phyloP scores from a whole-genome alignment of 2,888 invertebrate genomes.

The Uloborus plumipes region DNA sequence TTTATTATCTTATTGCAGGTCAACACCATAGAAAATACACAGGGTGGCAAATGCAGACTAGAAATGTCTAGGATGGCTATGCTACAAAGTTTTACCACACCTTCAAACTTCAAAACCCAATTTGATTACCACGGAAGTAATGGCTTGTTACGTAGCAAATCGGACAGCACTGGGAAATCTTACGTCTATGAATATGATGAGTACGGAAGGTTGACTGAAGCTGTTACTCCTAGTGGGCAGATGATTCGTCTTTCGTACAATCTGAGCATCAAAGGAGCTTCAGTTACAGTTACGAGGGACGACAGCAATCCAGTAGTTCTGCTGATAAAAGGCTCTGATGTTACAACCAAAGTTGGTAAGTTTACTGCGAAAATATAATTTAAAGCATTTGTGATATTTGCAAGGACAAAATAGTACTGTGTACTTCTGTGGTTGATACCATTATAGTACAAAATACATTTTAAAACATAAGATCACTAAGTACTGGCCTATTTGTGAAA shows the following conservation, averaged over 20 bases:
- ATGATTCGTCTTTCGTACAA: constrained; percentile 68
- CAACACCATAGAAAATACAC: constrained; percentile 82
- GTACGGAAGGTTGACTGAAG: constrained; percentile 86
- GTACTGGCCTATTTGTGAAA: no score
- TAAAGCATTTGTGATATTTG: no score
- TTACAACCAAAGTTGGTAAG: constrained; percentile 63
- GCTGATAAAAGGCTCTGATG: constrained; percentile 66
- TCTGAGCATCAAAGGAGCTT: constrained; percentile 70
- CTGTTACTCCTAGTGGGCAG: constrained; percentile 92
- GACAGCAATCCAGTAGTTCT: constrained; percentile 68
- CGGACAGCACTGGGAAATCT: constrained; percentile 72
- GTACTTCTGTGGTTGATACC: no score
- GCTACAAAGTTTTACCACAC: constrained; percentile 71
- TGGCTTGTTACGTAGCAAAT: constrained; percentile 71
- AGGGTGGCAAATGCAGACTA: constrained; percentile 68
- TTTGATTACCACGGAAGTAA: constrained; percentile 72
- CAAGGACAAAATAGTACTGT: no score
- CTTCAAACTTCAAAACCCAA: constrained; percentile 70
- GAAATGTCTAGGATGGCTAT: constrained; percentile 71
- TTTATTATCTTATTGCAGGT: constrained; percentile 71
- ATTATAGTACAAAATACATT: no score
- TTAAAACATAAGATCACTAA: no score
- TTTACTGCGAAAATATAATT: neutral
- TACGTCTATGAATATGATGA: constrained; percentile 93
- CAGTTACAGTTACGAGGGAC: constrained; percentile 71